Evolutionary conservation across 2,888 invertebrate genomes (phyloP), one percentile per base, ranked within the genome.

Genomic region (Electrophaes corylata): DNA sequence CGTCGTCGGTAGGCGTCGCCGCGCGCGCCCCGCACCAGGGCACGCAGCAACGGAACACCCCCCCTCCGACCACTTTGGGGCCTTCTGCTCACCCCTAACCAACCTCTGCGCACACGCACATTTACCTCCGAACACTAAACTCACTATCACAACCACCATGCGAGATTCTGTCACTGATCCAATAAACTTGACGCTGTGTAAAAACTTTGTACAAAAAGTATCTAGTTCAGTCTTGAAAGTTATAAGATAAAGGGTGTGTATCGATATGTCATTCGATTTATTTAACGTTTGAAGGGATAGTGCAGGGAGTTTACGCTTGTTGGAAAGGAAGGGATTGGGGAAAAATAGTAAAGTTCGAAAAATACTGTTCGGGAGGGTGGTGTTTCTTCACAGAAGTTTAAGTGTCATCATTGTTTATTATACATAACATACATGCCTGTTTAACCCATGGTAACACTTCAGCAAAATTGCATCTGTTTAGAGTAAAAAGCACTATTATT

Each of bases 11-110:
- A 91, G 94, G 93, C 88, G 93, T 88, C 91, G 95, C 94, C 93
- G 94, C 93, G 94, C 91, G 91, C 91, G 91, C 91, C 91, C 95
- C 95, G 93, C 95, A 95, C 94, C 95, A 95, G 94, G 95, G 95
- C 94, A 95, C 93, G 93, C 95, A 95, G 93, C 95, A 95, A 93
- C 95, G 95, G 94, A 95, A 95, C 93, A 95, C 94, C 93, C 94
- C 94, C 85, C 94, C 93, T 93, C 95, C 94, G 86, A 94, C 94
- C 94, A 94, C 94, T 92, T 93, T 94, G 94, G 87, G 86, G 92
- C 88, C 89, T 84, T 88, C 78, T 75, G 76, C 78, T 71, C 75
- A 78, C 78, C 67, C 67, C 76, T 69, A 77, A 84, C 92, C 90
- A 91, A 91, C 86, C 83, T 45, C 60, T 50, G 62, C 87, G 84